Evolutionary conservation across 2,888 invertebrate species (phyloP).

Genomic region (Drosophila vallismaia): DNA sequence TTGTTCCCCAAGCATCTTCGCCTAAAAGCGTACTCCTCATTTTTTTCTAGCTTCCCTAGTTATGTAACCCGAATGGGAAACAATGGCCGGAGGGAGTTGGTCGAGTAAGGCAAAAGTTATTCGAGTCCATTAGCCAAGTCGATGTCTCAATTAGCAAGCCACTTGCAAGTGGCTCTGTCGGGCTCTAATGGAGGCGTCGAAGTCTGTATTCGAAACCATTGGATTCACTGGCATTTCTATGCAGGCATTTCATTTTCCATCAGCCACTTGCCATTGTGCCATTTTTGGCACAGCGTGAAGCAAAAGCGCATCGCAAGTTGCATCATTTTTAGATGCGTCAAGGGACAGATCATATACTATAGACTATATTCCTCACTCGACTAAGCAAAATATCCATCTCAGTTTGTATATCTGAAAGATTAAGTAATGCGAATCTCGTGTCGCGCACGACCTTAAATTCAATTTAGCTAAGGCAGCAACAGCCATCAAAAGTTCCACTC

Average conservation of each 20-base stretch:
- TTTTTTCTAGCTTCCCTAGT: constrained; percentile 24
- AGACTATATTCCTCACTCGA: background rate
- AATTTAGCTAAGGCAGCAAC: constrained; percentile 66
- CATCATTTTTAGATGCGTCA: constrained; percentile 47
- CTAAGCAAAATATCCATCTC: constrained; percentile 1
- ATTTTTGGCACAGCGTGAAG: constrained; percentile 65
- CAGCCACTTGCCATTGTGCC: constrained; percentile 53
- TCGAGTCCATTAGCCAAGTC: constrained; percentile 65
- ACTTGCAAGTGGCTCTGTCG: constrained; percentile 53
- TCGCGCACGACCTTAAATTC: constrained; percentile 75
- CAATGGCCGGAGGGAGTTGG: constrained; percentile 11
- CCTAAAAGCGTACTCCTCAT: constrained; percentile 21
- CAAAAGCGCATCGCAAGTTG: constrained; percentile 60
- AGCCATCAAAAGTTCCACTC: constrained; percentile 15
- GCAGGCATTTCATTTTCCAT: constrained; percentile 39
- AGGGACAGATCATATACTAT: constrained; percentile 1
- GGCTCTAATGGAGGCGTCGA: constrained; percentile 65
- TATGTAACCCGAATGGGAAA: constrained; percentile 57
- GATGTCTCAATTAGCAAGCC: constrained; percentile 59
- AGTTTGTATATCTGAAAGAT: constrained; percentile 45
- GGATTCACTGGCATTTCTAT: constrained; percentile 19
- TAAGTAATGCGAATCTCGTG: constrained; percentile 74
- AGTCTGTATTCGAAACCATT: constrained; percentile 6
- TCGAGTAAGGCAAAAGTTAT: constrained; percentile 37
- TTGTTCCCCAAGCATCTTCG: constrained; percentile 34